Evolutionary conservation across 2,113 vertebrate genomes (phyloP).

Genomic region (Odocoileus virginianus): DNA sequence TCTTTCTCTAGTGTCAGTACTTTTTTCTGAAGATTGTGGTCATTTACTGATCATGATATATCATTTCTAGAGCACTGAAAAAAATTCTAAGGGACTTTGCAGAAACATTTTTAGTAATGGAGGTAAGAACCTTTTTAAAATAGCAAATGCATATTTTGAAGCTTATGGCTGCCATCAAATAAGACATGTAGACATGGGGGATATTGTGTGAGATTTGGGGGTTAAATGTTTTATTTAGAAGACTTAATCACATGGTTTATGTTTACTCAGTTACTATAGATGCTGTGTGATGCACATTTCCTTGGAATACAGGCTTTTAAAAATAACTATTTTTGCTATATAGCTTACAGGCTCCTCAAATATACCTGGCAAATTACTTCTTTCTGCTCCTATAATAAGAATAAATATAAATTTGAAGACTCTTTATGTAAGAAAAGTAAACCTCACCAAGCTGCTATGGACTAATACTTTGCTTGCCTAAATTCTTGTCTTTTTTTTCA

Average conservation of each 20-base stretch:
- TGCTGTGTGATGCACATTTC: constrained; percentile 75
- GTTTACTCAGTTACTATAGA: constrained; percentile 57
- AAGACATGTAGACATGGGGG: not conserved
- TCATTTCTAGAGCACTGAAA: not conserved
- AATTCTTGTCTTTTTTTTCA: constrained; percentile 12
- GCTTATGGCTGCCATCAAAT: not conserved
- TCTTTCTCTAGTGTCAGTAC: not conserved
- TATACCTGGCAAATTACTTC: not conserved
- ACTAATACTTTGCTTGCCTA: constrained; percentile 57
- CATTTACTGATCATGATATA: not conserved
- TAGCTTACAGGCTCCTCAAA: constrained; percentile 34
- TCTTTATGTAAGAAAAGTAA: not conserved
- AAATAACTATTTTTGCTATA: constrained; percentile 60
- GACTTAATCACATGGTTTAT: constrained; percentile 55
- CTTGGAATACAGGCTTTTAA: constrained; percentile 49
- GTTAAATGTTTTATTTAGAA: constrained; percentile 11
- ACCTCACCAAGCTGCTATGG: constrained; percentile 75
- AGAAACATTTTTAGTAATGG: not conserved
- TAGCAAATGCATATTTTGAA: not conserved
- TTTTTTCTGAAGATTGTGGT: not conserved
- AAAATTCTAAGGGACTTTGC: not conserved
- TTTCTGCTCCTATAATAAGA: constrained; percentile 61
- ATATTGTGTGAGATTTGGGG: not conserved
- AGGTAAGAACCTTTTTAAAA: not conserved
- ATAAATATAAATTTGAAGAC: constrained; percentile 52